These are phyloP conservation scores for Montipora sp. DNA, from an alignment of 64 coral and sea anemone species.

Conservation along the genomic window DNA sequence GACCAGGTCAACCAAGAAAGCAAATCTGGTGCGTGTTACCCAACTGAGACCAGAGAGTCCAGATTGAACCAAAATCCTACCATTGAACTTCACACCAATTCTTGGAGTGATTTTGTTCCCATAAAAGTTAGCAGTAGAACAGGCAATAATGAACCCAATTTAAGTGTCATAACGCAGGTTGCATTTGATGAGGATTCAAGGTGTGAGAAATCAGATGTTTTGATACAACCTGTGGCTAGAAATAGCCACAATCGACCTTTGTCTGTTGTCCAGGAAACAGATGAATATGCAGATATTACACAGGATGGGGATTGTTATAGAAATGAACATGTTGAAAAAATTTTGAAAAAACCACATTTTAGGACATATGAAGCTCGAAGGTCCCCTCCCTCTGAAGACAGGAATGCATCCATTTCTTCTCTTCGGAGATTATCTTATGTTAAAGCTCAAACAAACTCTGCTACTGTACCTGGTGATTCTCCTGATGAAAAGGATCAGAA, in stretches of 20 bases:
- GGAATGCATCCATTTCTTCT: neutral
- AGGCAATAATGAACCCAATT: neutral
- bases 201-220: conserved; percentile 12
- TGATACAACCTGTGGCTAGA: conserved; percentile 10
- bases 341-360: conserved; percentile 31
- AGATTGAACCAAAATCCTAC: neutral
- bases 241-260: conserved; percentile 50
- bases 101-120: conserved; percentile 26
- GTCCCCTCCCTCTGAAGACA: conserved; percentile 23
- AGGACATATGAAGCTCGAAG: conserved; percentile 2
- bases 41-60: conserved; percentile 18
- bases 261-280: conserved; percentile 83
- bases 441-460: conserved; percentile 83
- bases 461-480: conserved; percentile 25
- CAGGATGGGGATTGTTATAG: conserved; percentile 18
- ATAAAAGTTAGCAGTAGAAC: conserved; percentile 49
- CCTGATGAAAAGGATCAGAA: neutral
- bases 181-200: neutral
- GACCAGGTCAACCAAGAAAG: neutral
- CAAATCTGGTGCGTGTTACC: neutral
- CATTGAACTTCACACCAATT: neutral
- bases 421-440: conserved; percentile 88
- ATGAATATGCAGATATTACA: conserved; percentile 56
- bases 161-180: neutral
- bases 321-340: conserved; percentile 47